Evolutionary conservation across 1,140 invertebrate genomes (phyloP).

Genomic region (Sinonovacula constricta): DNA sequence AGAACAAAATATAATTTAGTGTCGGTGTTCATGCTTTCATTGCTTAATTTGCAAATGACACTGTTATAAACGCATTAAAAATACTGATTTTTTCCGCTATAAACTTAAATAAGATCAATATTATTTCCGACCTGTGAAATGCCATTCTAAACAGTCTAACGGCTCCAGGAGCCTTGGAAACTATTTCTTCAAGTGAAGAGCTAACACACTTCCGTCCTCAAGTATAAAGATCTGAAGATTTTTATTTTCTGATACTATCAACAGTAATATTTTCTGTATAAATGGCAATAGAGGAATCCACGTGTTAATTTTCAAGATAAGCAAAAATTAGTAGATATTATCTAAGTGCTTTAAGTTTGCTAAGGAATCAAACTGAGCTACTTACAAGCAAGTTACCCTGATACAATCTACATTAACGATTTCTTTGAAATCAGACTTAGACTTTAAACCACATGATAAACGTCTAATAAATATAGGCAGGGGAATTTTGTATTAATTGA

Average conservation of each 20-base stretch:
- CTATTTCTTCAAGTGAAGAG: too few species aligned
- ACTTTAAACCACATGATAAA: constrained; percentile 16
- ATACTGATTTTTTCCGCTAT: too few species aligned
- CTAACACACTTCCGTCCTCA: too few species aligned
- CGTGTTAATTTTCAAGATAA: constrained; percentile 42
- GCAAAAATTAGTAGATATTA: constrained; percentile 23
- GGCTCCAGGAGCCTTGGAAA: too few species aligned
- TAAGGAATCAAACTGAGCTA: constrained; percentile 3
- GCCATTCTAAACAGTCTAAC: neutral
- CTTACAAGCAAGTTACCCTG: constrained; percentile 8
- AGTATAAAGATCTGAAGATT: neutral
- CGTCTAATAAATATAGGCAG: constrained; percentile 23
- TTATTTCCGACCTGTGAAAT: neutral
- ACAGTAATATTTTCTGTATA: neutral
- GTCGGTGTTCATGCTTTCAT: too few species aligned
- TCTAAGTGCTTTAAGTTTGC: constrained; percentile 22
- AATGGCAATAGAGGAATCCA: neutral
- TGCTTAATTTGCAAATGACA: too few species aligned
- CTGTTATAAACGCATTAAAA: too few species aligned
- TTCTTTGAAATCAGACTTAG: constrained; percentile 32
- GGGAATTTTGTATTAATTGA: constrained; percentile 26
- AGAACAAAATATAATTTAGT: too few species aligned
- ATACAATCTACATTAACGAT: neutral
- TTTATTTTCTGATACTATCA: neutral
- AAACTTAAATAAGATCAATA: too few species aligned